A percentile compares a stretch with the other conserved stretches of the same genome.
Conservation (phyloP, 2,888 invertebrate species). For the Zeuzera pyrina region DNA sequence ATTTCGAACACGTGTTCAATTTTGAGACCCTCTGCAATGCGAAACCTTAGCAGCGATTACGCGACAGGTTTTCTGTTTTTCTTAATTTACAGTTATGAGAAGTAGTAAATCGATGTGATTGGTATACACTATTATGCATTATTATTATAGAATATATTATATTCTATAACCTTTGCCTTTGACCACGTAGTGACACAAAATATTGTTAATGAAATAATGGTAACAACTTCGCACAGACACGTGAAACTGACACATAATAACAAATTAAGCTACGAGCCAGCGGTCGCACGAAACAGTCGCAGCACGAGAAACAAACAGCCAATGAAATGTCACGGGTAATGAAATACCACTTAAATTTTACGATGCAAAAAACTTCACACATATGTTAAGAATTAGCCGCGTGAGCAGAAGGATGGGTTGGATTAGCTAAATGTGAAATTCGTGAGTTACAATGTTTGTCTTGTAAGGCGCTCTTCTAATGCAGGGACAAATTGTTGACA, state of each 20-base stretch:
- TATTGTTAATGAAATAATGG: too few relatives aligned
- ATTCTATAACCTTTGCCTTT: too few relatives aligned
- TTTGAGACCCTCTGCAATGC: slow-evolving; percentile 55
- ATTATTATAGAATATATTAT: too few relatives aligned
- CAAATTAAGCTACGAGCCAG: slow-evolving; percentile 21
- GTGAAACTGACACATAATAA: slow-evolving; percentile 27
- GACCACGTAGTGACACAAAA: too few relatives aligned
- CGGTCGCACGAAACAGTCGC: slow-evolving; percentile 8
- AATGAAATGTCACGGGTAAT: slow-evolving; percentile 50
- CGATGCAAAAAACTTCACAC: slow-evolving; percentile 55
- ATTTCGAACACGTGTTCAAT: slow-evolving; percentile 67
- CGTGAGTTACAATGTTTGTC: slow-evolving; percentile 62
- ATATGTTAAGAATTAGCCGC: slow-evolving; percentile 59
- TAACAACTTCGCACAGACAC: slow-evolving; percentile 26
- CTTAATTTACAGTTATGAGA: too few relatives aligned
- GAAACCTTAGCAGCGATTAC: slow-evolving; percentile 38
- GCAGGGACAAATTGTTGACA: slow-evolving; percentile 67
- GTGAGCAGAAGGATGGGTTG: slow-evolving; percentile 46
- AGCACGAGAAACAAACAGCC: slow-evolving; percentile 26
- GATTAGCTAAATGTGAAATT: slow-evolving; percentile 65
- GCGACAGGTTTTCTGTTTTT: slow-evolving; percentile 15
- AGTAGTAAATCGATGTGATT: too few relatives aligned
- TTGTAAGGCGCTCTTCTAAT: slow-evolving; percentile 55
- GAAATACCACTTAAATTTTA: slow-evolving; percentile 62
- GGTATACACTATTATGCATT: too few relatives aligned